Evolutionary conservation across 2,113 vertebrate species (phyloP).

Genomic region (Anas platyrhynchos): DNA sequence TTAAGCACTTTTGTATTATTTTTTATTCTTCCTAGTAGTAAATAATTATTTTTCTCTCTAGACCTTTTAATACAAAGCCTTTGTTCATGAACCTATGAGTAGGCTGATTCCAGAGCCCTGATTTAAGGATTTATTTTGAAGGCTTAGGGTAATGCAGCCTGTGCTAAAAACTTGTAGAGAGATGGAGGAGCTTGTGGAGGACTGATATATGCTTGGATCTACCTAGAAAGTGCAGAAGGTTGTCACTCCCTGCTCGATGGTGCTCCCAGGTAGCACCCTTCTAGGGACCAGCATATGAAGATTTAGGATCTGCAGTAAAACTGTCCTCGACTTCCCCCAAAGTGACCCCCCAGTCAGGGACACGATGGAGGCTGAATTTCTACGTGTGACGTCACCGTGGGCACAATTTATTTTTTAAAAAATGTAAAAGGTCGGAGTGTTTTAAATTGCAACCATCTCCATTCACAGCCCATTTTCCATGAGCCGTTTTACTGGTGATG

Average conservation of each 20-base stretch:
- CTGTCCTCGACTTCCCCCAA: neutral
- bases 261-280: neutral
- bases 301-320: neutral
- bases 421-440: conserved; percentile 44
- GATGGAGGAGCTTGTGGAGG: rapidly evolving
- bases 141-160: neutral
- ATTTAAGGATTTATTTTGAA: neutral
- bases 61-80: neutral
- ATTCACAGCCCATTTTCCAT: conserved; percentile 58
- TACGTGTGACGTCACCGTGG: neutral
- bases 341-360: rapidly evolving
- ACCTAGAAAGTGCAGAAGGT: neutral
- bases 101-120: neutral
- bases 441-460: conserved; percentile 47
- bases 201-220: neutral
- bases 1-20: neutral
- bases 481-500: conserved; percentile 57
- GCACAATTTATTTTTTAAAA: neutral
- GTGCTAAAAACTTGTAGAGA: neutral
- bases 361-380: neutral
- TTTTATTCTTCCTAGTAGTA: neutral
- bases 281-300: rapidly evolving
- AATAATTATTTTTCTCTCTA: neutral
- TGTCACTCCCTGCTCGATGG: neutral
- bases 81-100: neutral